Evolutionary conservation across 2,888 invertebrate species (phyloP).

Genomic region (Leucophenga maculata): DNA sequence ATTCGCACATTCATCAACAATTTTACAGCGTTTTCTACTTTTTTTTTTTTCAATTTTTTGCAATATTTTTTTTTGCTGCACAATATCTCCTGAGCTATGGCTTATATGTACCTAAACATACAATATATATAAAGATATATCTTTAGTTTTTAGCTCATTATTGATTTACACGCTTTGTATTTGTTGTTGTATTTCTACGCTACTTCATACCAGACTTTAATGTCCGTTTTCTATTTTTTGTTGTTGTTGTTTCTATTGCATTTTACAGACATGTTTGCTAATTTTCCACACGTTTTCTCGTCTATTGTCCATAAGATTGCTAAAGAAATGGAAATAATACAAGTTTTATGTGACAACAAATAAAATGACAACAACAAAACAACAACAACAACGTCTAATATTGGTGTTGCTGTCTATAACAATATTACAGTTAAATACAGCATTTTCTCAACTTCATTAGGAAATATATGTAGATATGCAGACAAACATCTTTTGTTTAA

Average conservation of each 20-base stretch:
- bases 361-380: too few relatives aligned
- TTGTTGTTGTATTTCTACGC: not conserved
- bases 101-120: not conserved
- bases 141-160: slow-evolving; percentile 23
- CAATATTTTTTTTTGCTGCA: slow-evolving; percentile 3
- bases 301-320: slow-evolving; percentile 52
- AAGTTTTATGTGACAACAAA: slow-evolving; percentile 25
- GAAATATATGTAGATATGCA: slow-evolving; percentile 42
- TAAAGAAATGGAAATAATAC: slow-evolving; percentile 62
- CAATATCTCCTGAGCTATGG: slow-evolving; percentile 1
- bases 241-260: slow-evolving; percentile 10
- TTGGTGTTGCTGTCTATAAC: slow-evolving; percentile 12
- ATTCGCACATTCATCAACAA: slow-evolving; percentile 58
- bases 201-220: not conserved
- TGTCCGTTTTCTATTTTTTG: slow-evolving; percentile 52
- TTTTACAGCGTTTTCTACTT: slow-evolving; percentile 13
- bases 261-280: slow-evolving; percentile 33
- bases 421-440: slow-evolving; percentile 30
- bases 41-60: slow-evolving; percentile 4
- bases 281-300: slow-evolving; percentile 45
- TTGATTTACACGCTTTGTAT: slow-evolving; percentile 1
- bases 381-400: too few relatives aligned
- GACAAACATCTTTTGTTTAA: not conserved
- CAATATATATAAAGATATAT: too few relatives aligned
- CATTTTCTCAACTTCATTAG: slow-evolving; percentile 55